Evolutionary conservation across 2,113 vertebrate species (phyloP).

Genomic region (Lycaon pictus): DNA sequence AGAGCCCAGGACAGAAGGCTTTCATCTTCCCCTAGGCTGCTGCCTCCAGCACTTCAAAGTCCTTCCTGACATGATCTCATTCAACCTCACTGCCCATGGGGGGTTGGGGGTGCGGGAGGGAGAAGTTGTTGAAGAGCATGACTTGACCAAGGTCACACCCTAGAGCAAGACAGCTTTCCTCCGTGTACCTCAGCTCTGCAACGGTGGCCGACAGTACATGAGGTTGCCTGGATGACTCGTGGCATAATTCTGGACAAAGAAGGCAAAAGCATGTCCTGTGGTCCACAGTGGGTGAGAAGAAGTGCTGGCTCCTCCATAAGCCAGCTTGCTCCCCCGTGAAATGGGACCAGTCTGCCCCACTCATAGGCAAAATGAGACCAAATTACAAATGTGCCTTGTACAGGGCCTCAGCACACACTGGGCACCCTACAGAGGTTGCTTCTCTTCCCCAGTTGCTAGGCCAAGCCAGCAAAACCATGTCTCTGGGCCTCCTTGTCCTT

Average conservation of each 20-base stretch:
- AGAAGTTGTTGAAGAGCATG: not conserved
- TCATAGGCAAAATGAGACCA: not conserved
- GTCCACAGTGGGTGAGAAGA: not conserved
- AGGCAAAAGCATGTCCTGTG: not conserved
- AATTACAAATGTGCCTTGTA: not conserved
- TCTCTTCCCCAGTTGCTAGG: not conserved
- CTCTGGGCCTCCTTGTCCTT: not conserved
- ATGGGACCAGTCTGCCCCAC: not conserved
- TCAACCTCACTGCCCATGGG: not conserved
- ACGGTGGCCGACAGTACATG: too few species aligned
- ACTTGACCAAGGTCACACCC: not conserved
- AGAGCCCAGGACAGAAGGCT: not conserved
- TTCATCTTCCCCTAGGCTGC: slow-evolving; percentile 14
- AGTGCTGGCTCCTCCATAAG: not conserved
- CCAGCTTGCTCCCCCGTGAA: not conserved
- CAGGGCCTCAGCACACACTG: not conserved
- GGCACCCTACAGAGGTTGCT: not conserved
- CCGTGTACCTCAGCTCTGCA: not conserved
- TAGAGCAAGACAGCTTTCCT: not conserved
- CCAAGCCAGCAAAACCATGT: not conserved
- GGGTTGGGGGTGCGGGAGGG: not conserved
- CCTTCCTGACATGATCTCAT: slow-evolving; percentile 36
- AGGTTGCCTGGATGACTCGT: not conserved
- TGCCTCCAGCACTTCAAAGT: slow-evolving; percentile 56
- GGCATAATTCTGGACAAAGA: not conserved